These are phyloP conservation scores for Congeria kusceri DNA, from an alignment of 2,888 invertebrate species.

Conservation along the genomic window DNA sequence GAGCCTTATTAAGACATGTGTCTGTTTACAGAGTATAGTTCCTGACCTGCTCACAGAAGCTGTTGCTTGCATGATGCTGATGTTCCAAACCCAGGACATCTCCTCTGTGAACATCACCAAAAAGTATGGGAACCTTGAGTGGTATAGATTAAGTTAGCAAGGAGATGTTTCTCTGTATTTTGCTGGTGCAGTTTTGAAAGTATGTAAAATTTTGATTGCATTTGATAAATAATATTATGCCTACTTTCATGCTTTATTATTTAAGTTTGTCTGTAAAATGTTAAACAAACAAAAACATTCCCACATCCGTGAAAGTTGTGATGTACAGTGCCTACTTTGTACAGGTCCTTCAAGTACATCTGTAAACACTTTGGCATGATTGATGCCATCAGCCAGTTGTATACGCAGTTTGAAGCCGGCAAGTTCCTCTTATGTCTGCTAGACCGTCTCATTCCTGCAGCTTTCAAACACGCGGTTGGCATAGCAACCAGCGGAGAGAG, in stretches of 20 bases:
- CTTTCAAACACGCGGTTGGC: conserved; percentile 69
- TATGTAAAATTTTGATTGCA: too few relatives aligned
- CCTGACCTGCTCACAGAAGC: conserved; percentile 88
- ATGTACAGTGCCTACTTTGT: too few relatives aligned
- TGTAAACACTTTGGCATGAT: conserved; percentile 74
- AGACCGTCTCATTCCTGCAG: conserved; percentile 75
- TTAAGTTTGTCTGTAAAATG: too few relatives aligned
- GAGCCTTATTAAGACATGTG: conserved; percentile 62
- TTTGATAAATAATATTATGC: too few relatives aligned
- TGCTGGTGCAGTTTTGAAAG: too few relatives aligned
- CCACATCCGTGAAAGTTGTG: too few relatives aligned
- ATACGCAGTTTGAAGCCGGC: conserved; percentile 67
- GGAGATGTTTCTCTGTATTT: too few relatives aligned
- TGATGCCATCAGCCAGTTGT: conserved; percentile 68
- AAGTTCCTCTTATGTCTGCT: conserved; percentile 71
- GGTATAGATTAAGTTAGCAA: too few relatives aligned
- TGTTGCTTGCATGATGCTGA: conserved; percentile 89
- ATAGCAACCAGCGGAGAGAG: conserved; percentile 73
- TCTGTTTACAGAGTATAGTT: conserved; percentile 84
- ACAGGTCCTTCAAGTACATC: conserved; percentile 77
- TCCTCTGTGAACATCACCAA: conserved; percentile 65
- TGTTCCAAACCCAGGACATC: conserved; percentile 89
- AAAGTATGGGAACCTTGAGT: conserved; percentile 61
- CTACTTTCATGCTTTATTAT: too few relatives aligned
- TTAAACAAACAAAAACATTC: too few relatives aligned